These are phyloP conservation scores for Apostichopus parvimensis DNA, from an alignment of 35 echinoderm and acorn worm genomes.

Conservation along the genomic window DNA sequence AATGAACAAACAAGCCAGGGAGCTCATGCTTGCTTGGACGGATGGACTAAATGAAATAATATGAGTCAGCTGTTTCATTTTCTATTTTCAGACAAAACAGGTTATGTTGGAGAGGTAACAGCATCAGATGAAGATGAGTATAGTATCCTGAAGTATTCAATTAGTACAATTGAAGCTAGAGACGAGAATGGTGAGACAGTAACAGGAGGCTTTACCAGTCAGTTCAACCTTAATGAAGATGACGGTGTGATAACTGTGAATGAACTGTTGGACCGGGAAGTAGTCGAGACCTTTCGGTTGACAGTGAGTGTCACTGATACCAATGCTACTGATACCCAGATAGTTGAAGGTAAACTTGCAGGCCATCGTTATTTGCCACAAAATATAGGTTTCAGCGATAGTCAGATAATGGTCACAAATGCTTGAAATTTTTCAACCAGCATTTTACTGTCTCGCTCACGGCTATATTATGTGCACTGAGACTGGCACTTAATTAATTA, in stretches of 20 bases:
- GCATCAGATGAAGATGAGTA: constrained; percentile 12
- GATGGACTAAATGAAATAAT: neutral
- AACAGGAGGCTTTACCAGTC: neutral
- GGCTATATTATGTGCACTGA: too few relatives aligned
- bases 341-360: neutral
- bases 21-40: neutral
- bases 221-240: neutral
- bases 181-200: neutral
- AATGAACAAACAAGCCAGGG: too few relatives aligned
- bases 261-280: neutral
- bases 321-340: neutral
- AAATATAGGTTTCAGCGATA: too few relatives aligned
- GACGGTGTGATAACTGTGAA: neutral
- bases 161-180: neutral
- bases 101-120: neutral
- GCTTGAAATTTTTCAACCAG: too few relatives aligned
- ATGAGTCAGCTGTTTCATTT: neutral
- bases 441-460: too few relatives aligned
- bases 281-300: neutral
- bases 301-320: neutral
- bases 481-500: too few relatives aligned
- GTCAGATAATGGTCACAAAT: too few relatives aligned
- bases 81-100: neutral
- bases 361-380: too few relatives aligned
- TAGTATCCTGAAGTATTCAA: neutral